Percentiles rank a stretch among this genome's conserved stretches.
Conservation (phyloP, 2,113 vertebrate genomes). For the Caretta caretta region DNA sequence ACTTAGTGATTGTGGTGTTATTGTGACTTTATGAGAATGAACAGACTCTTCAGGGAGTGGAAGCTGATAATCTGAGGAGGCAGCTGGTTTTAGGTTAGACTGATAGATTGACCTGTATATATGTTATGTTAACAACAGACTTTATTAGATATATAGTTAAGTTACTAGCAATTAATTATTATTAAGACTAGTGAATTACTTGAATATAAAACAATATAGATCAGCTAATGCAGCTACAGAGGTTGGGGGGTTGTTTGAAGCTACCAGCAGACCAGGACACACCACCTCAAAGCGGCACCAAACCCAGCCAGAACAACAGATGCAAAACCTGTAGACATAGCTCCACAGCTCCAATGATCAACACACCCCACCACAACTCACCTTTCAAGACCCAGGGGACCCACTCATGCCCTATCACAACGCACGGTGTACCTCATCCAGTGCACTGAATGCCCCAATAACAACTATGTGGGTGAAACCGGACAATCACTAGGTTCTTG, state of each 20-base stretch:
- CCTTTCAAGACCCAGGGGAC: background rate
- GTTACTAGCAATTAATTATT: background rate
- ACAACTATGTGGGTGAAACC: background rate
- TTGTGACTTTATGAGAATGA: background rate
- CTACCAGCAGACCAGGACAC: too few species aligned
- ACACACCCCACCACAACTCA: background rate
- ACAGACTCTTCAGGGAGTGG: background rate
- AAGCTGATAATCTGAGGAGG: background rate
- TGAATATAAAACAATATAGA: background rate
- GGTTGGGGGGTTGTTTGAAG: too few species aligned
- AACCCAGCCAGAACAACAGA: too few species aligned
- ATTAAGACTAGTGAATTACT: background rate
- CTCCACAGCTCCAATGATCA: too few species aligned
- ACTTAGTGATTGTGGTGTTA: background rate
- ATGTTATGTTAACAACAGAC: background rate
- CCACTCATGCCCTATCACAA: background rate
- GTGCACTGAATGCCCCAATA: background rate
- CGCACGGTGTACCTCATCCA: background rate
- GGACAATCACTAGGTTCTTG: background rate
- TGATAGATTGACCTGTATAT: background rate
- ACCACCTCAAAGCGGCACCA: too few species aligned
- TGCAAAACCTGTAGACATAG: too few species aligned
- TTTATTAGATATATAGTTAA: background rate
- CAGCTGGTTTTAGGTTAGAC: background rate
- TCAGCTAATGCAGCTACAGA: background rate